These are phyloP conservation scores for Cavia aperea DNA, from an alignment of 2,113 vertebrate species.

Conservation along the genomic window DNA sequence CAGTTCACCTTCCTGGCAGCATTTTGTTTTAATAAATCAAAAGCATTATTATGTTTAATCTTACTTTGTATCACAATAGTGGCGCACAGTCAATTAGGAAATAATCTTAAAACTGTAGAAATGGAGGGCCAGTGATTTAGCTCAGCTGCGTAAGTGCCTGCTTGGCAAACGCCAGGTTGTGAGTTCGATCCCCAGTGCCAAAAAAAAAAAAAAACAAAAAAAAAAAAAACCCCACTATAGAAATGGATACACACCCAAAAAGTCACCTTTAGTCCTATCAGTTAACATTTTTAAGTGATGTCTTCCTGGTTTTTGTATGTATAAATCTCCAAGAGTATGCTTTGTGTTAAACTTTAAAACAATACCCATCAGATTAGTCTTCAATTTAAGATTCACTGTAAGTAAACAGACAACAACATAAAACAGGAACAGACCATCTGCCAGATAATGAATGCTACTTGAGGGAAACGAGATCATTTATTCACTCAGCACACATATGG, in stretches of 20 bases:
- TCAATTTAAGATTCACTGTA: background rate
- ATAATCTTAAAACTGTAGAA: background rate
- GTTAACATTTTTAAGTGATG: background rate
- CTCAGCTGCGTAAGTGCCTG: too few relatives aligned
- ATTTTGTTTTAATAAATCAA: background rate
- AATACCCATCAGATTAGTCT: background rate
- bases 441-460: background rate
- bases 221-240: background rate
- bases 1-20: accelerated
- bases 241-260: background rate
- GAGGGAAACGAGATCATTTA: background rate
- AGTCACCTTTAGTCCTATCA: background rate
- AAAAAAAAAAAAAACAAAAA: too few relatives aligned
- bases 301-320: background rate
- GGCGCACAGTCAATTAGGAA: background rate
- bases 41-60: background rate
- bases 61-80: background rate
- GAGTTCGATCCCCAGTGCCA: too few relatives aligned
- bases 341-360: constrained; percentile 8
- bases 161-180: too few relatives aligned
- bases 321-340: background rate
- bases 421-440: background rate
- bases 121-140: background rate
- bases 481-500: background rate
- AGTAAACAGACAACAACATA: background rate